Percentiles rank a stretch among this genome's conserved stretches.
These are phyloP conservation scores for Danaus melanippus DNA, from an alignment of 1,140 invertebrate species.

Conservation along the genomic window DNA sequence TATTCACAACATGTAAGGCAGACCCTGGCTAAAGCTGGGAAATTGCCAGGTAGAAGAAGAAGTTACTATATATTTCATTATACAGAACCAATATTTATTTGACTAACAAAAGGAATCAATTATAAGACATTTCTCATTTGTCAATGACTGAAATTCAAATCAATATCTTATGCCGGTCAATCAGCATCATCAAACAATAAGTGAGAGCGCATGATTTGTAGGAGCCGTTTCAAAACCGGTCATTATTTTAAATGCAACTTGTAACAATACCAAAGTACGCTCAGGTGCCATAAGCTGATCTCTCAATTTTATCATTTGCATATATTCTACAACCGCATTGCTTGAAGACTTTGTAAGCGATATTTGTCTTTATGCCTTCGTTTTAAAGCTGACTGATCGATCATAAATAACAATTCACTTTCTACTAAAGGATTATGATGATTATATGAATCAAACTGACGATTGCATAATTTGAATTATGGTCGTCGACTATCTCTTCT, in stretches of 20 bases:
- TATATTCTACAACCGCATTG: conserved; percentile 18
- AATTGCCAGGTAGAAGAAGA: too few relatives aligned
- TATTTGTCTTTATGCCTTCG: conserved; percentile 5
- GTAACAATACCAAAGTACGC: conserved; percentile 15
- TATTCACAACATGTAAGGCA: too few relatives aligned
- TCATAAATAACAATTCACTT: conserved; percentile 13
- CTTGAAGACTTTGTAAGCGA: not conserved
- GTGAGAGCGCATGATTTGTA: not conserved
- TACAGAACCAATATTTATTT: too few relatives aligned
- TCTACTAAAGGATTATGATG: conserved; percentile 14
- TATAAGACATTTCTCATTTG: too few relatives aligned
- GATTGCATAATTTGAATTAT: conserved; percentile 9
- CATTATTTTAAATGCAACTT: conserved; percentile 12
- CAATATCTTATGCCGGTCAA: too few relatives aligned
- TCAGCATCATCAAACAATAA: too few relatives aligned
- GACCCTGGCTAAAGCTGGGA: too few relatives aligned
- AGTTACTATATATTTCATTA: too few relatives aligned
- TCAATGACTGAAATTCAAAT: too few relatives aligned
- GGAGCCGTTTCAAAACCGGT: conserved; percentile 16
- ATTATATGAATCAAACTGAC: conserved; percentile 7
- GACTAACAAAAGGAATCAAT: too few relatives aligned
- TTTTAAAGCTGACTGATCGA: conserved; percentile 3
- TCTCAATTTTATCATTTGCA: conserved; percentile 23
- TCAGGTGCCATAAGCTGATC: conserved; percentile 12
- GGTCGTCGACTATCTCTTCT: not conserved